Evolutionary conservation across 2,888 invertebrate genomes (phyloP), one percentile per base, ranked within the genome.

Genomic region (Lasioglossum morio): DNA sequence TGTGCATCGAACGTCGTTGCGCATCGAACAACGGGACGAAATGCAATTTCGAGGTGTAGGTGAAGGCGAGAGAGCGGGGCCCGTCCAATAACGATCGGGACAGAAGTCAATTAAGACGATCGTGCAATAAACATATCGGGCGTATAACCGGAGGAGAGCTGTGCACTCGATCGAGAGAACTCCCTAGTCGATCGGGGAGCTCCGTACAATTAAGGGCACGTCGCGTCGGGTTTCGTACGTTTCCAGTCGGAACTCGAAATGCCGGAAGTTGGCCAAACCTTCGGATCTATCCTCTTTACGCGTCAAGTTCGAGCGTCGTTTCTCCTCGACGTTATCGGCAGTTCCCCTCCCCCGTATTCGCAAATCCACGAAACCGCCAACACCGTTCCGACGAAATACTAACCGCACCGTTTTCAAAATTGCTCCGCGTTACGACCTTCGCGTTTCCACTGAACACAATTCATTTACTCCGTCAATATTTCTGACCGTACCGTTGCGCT

Each of bases 121-220:
- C 74, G 74, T 19, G 70, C 74, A 77, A 80, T 85, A 80, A 80
- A 85, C 72, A 80, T 84, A 84, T 79, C 77, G 53, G 73, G 79
- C 72, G 60, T 77, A 83, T 84, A 46, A 73, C 77, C 70, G 70
- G 69, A 78, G 72, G 74, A 72, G 40, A 66, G 40, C 70, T n/a
- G 19, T 2, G 34, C 34, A 7, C 37, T 27, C 77, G 77, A 78
- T 79, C 69, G 80, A 37, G 57, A 23, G 66, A 40, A 70, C 37
- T 57, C 43, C 16, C 4, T 10, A n/a, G 40, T 23, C 77, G 77
- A 78, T 79, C 69, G 77, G 34, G 40, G 14, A 23, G 63, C 48
- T 77, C 46, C 72, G 37, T 40, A 53, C 80, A 80, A 80, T 85
- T 86, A 86, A 63, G 40, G 53, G 43, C 60, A 66, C 72, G 69